Evolutionary conservation across 2,888 invertebrate species (phyloP).

Genomic region (Macrophya alboannulata): DNA sequence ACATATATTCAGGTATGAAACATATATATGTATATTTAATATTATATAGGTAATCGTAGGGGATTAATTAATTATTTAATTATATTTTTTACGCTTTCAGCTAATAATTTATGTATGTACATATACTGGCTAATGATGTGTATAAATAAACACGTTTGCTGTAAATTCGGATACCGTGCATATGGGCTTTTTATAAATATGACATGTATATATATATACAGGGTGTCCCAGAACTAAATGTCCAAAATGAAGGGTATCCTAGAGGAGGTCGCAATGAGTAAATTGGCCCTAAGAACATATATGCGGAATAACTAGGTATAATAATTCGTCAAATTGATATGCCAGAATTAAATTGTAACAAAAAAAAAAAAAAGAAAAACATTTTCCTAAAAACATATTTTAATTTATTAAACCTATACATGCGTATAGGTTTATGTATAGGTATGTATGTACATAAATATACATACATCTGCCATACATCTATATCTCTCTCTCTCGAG

Average conservation of each 20-base stretch:
- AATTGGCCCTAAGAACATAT: too few relatives aligned
- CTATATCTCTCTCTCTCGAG: constrained; percentile 5
- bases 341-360: not conserved
- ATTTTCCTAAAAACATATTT: not conserved
- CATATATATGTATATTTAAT: constrained; percentile 15
- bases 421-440: not conserved
- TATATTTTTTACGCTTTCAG: constrained; percentile 41
- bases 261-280: too few relatives aligned
- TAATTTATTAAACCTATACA: not conserved
- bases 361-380: not conserved
- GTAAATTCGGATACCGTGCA: not conserved
- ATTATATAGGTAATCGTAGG: not conserved
- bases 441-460: too few relatives aligned
- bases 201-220: not conserved
- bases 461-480: not conserved
- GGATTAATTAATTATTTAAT: not conserved
- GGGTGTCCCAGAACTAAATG: too few relatives aligned
- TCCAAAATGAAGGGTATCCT: too few relatives aligned
- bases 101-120: constrained; percentile 12
- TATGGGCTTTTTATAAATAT: not conserved
- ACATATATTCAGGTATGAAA: constrained; percentile 5
- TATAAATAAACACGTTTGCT: not conserved
- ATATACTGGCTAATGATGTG: constrained; percentile 11
- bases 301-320: not conserved
- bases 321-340: not conserved